These are phyloP conservation scores for Ramphastos sulfuratus DNA, from an alignment of 2,113 vertebrate species.

Conservation along the genomic window DNA sequence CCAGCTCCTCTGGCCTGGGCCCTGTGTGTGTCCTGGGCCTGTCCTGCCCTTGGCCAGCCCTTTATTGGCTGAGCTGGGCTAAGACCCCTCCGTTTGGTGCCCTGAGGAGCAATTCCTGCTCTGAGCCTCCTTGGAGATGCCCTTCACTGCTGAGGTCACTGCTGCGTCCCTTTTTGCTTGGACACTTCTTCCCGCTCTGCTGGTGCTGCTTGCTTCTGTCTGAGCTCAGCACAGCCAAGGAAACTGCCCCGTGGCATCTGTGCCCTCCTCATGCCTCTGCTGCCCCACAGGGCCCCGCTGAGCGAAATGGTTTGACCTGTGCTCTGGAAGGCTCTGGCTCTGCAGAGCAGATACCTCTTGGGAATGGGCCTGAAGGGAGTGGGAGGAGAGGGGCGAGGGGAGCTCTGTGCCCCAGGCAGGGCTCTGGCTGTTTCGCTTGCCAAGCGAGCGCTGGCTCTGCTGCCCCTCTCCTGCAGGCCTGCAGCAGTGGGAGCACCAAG, in stretches of 20 bases:
- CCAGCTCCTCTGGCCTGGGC: too few species aligned
- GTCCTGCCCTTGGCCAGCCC: neutral
- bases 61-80: neutral
- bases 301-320: neutral
- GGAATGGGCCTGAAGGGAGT: neutral
- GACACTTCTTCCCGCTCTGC: neutral
- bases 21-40: neutral
- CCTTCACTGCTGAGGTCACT: neutral
- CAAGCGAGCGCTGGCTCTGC: neutral
- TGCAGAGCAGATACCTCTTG: neutral
- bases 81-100: neutral
- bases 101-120: neutral
- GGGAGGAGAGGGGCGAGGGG: neutral
- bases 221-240: neutral
- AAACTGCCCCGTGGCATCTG: neutral
- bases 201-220: neutral
- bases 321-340: neutral
- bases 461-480: constrained; percentile 38
- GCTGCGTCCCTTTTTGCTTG: neutral
- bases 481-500: constrained; percentile 30
- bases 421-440: neutral
- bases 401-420: neutral
- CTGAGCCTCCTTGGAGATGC: neutral
- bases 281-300: neutral
- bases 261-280: neutral